These are phyloP conservation scores for Strix aluco DNA, from an alignment of 2,113 vertebrate genomes.

Conservation along the genomic window DNA sequence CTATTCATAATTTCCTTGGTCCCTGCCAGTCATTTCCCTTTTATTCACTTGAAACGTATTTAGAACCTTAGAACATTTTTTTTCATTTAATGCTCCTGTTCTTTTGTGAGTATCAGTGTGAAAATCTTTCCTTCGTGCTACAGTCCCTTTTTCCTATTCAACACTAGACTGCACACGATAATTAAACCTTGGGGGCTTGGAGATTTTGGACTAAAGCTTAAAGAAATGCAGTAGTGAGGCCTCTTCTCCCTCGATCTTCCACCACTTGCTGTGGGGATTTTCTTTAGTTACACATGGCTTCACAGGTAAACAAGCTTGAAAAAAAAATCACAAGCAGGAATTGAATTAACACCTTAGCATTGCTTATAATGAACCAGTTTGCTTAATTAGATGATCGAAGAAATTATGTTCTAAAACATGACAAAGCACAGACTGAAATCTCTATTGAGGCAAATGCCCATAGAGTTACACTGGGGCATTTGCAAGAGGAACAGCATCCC, in stretches of 20 bases:
- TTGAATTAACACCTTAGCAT: slow-evolving; percentile 78
- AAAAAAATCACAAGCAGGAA: slow-evolving; percentile 75
- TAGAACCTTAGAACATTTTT: background rate
- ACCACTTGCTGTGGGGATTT: slow-evolving; percentile 87
- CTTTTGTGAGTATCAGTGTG: slow-evolving; percentile 75
- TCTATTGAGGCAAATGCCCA: background rate
- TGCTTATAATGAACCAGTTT: slow-evolving; percentile 69
- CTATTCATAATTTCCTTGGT: background rate
- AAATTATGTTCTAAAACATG: slow-evolving; percentile 33
- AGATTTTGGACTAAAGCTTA: slow-evolving; percentile 82
- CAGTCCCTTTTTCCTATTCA: slow-evolving; percentile 72
- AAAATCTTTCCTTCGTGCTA: slow-evolving; percentile 79
- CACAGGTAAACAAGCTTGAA: slow-evolving; percentile 90
- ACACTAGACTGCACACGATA: slow-evolving; percentile 87
- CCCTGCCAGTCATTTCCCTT: slow-evolving; percentile 24
- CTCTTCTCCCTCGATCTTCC: slow-evolving; percentile 69
- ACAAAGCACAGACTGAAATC: background rate
- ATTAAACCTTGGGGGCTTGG: slow-evolving; percentile 88
- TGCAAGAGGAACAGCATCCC: background rate
- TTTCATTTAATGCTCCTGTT: slow-evolving; percentile 15
- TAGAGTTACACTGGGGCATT: background rate
- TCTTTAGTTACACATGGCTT: slow-evolving; percentile 91
- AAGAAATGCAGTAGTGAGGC: slow-evolving; percentile 77
- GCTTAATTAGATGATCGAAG: slow-evolving; percentile 72
- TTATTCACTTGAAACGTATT: slow-evolving; percentile 27